Evolutionary conservation across 2,888 invertebrate genomes (phyloP).

Genomic region (Gymnosoma rotundatum): DNA sequence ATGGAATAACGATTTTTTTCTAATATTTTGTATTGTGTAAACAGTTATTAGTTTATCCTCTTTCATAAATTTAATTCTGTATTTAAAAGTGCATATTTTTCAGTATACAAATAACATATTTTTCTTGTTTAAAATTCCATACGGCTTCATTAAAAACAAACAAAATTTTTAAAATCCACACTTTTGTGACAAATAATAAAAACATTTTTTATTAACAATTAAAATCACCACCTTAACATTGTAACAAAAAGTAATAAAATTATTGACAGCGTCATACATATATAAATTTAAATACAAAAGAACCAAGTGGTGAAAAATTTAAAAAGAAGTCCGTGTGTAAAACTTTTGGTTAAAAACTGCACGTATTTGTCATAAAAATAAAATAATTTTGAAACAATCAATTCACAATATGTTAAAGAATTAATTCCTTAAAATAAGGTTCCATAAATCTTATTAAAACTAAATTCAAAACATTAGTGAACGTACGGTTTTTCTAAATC

Average conservation of each 20-base stretch:
- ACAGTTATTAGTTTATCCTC: too few species aligned
- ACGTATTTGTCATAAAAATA: slow-evolving; percentile 41
- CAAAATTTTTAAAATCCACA: background rate
- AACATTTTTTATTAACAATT: slow-evolving; percentile 49
- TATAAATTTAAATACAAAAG: slow-evolving; percentile 14
- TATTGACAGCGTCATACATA: slow-evolving; percentile 6
- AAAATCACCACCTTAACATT: slow-evolving; percentile 55
- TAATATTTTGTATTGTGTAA: too few species aligned
- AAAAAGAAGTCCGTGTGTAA: background rate
- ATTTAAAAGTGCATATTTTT: too few species aligned
- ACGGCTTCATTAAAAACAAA: background rate
- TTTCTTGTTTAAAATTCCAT: too few species aligned
- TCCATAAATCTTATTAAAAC: too few species aligned
- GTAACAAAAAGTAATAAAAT: slow-evolving; percentile 44
- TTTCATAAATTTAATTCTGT: too few species aligned
- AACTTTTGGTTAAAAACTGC: slow-evolving; percentile 19
- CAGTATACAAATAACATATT: too few species aligned
- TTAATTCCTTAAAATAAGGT: background rate
- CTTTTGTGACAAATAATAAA: slow-evolving; percentile 5
- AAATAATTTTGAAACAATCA: slow-evolving; percentile 34
- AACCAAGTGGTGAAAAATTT: background rate
- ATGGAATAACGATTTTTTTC: too few species aligned
- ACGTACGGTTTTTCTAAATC: too few species aligned
- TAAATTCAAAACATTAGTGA: too few species aligned
- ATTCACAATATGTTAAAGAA: background rate